Evolutionary conservation across 2,888 invertebrate genomes (phyloP).

Genomic region (Priocnemis perturbator): DNA sequence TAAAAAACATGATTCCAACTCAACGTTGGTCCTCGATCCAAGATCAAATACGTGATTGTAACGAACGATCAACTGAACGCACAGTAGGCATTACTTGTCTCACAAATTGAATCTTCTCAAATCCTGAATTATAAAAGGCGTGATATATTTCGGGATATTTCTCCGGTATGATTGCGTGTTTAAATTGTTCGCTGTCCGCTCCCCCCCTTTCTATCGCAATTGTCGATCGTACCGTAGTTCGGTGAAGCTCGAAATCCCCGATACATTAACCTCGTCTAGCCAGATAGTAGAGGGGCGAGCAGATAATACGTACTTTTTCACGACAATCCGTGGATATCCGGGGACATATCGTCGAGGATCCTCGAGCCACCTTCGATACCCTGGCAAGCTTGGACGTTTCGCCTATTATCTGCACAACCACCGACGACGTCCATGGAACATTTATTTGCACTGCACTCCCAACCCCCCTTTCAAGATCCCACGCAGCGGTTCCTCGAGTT

Average conservation of each 20-base stretch:
- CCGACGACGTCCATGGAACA: slow-evolving; percentile 55
- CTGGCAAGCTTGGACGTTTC: slow-evolving; percentile 11
- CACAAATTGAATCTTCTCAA: no score
- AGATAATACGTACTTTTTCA: slow-evolving; percentile 60
- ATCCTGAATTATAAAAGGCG: no score
- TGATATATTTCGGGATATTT: no score
- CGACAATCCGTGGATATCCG: slow-evolving; percentile 51
- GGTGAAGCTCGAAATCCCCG: slow-evolving; percentile 46
- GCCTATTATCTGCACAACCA: slow-evolving; percentile 37
- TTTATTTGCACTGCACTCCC: slow-evolving; percentile 62
- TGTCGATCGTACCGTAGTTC: slow-evolving; percentile 13
- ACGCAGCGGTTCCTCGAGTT: no score
- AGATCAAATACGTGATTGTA: no score
- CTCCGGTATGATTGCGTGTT: no score
- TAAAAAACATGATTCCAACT: slow-evolving; percentile 17
- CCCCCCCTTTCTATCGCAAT: slow-evolving; percentile 24
- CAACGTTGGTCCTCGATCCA: no score
- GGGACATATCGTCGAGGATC: slow-evolving; percentile 55
- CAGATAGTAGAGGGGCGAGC: neutral
- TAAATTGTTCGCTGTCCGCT: neutral
- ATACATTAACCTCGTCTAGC: slow-evolving; percentile 45
- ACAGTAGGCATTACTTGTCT: no score
- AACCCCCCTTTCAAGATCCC: slow-evolving; percentile 19
- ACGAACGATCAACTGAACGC: no score
- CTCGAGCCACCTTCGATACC: slow-evolving; percentile 45